Conservation (phyloP, 2,888 invertebrate genomes). For the Nebria salina region DNA sequence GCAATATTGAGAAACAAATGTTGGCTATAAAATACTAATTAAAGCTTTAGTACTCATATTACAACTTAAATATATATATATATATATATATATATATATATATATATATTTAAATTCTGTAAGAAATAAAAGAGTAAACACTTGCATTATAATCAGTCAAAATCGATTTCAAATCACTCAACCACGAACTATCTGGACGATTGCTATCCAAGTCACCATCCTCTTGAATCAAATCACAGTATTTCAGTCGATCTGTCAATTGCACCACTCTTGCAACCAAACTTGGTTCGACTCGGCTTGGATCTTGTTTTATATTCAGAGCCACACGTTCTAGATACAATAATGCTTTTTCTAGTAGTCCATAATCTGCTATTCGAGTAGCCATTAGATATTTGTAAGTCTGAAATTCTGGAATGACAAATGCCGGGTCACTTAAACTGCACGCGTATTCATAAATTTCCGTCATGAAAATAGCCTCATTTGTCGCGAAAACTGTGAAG, state of each 20-base stretch:
- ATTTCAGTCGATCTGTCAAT: slow-evolving; percentile 61
- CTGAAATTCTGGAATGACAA: slow-evolving; percentile 79
- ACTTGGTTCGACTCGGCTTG: slow-evolving; percentile 63
- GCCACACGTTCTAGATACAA: slow-evolving; percentile 86
- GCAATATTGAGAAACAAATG: too few relatives aligned
- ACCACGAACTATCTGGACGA: slow-evolving; percentile 68
- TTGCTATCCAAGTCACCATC: slow-evolving; percentile 55
- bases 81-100: too few relatives aligned
- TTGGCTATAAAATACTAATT: too few relatives aligned
- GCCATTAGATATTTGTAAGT: slow-evolving; percentile 87
- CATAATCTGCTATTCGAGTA: slow-evolving; percentile 79
- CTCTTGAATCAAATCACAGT: slow-evolving; percentile 60
- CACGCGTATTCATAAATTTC: slow-evolving; percentile 96
- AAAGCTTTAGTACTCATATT: too few relatives aligned
- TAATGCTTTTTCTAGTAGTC: slow-evolving; percentile 81
- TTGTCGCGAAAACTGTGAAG: slow-evolving; percentile 76
- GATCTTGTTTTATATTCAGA: slow-evolving; percentile 70
- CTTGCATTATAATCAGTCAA: slow-evolving; percentile 62
- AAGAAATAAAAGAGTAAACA: slow-evolving; percentile 17
- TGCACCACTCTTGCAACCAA: slow-evolving; percentile 67
- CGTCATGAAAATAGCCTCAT: slow-evolving; percentile 91
- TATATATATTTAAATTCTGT: too few relatives aligned
- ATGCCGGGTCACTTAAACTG: slow-evolving; percentile 78
- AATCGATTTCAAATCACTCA: slow-evolving; percentile 64
- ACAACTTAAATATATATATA: too few relatives aligned